Conservation (phyloP, 1,140 invertebrate genomes). For the Drosophila sproati region DNA sequence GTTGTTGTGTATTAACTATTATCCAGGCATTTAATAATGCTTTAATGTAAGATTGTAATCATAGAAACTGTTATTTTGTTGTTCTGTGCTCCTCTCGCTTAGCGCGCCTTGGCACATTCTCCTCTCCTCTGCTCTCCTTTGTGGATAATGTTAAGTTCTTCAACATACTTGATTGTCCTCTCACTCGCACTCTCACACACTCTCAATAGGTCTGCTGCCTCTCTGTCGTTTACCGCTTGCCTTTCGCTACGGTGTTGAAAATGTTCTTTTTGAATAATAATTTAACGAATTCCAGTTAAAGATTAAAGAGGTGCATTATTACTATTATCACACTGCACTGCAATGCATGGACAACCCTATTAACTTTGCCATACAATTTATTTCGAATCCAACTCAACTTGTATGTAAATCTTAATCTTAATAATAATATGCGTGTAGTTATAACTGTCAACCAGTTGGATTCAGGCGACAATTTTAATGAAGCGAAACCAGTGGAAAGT, state of each 20-base stretch:
- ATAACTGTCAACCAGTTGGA: too few species aligned
- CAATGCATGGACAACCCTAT: too few species aligned
- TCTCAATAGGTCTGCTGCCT: slow-evolving; percentile 36
- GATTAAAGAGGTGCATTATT: too few species aligned
- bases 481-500: too few species aligned
- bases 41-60: slow-evolving; percentile 84
- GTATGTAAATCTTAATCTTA: too few species aligned
- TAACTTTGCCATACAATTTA: too few species aligned
- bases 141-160: slow-evolving; percentile 40
- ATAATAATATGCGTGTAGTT: too few species aligned
- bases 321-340: too few species aligned
- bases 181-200: slow-evolving; percentile 28
- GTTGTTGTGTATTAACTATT: background rate
- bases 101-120: slow-evolving; percentile 54
- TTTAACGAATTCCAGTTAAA: too few species aligned
- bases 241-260: slow-evolving; percentile 5
- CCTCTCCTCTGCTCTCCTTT: slow-evolving; percentile 48
- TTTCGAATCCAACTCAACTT: too few species aligned
- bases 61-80: slow-evolving; percentile 55
- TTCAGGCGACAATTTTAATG: too few species aligned
- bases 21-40: slow-evolving; percentile 21
- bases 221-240: slow-evolving; percentile 51
- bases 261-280: too few species aligned
- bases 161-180: slow-evolving; percentile 37
- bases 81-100: slow-evolving; percentile 42